Percentiles rank a stretch among this genome's conserved stretches.
Evolutionary conservation across 2,888 invertebrate species (phyloP).

Genomic region (Merodon equestris): DNA sequence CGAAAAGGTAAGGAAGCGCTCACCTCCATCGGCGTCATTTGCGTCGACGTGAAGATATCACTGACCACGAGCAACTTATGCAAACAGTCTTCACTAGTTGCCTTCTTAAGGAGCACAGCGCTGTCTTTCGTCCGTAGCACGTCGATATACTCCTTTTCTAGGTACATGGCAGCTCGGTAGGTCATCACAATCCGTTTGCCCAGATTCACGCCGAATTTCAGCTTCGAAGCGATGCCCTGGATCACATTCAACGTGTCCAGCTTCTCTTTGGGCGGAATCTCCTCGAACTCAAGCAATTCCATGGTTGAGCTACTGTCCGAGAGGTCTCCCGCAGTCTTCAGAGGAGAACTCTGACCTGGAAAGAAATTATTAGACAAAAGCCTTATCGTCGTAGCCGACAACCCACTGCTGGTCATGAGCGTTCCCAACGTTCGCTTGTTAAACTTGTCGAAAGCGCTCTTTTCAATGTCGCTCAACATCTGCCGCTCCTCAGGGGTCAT

Average conservation of each 20-base stretch:
- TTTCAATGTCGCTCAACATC: constrained; percentile 79
- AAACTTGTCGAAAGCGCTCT: constrained; percentile 77
- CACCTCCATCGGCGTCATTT: constrained; percentile 80
- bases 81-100: constrained; percentile 80
- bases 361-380: neutral
- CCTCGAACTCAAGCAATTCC: constrained; percentile 75
- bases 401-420: constrained; percentile 34
- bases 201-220: constrained; percentile 80
- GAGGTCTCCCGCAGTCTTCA: constrained; percentile 70
- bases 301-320: constrained; percentile 74
- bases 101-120: constrained; percentile 80
- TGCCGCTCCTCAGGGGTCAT: constrained; percentile 83
- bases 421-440: constrained; percentile 76
- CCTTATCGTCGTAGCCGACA: neutral
- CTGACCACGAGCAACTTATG: constrained; percentile 82
- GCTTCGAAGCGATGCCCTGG: constrained; percentile 80
- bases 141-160: constrained; percentile 81
- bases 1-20: neutral
- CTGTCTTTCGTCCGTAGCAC: constrained; percentile 80
- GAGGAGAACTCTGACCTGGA: constrained; percentile 62
- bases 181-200: constrained; percentile 81
- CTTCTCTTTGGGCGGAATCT: constrained; percentile 77
- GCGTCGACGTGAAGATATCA: constrained; percentile 81
- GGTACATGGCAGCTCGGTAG: constrained; percentile 81
- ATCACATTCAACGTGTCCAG: constrained; percentile 78